These are phyloP conservation scores for Heteractis magnifica DNA, from an alignment of 92 coral and sea anemone genomes.

Conservation along the genomic window DNA sequence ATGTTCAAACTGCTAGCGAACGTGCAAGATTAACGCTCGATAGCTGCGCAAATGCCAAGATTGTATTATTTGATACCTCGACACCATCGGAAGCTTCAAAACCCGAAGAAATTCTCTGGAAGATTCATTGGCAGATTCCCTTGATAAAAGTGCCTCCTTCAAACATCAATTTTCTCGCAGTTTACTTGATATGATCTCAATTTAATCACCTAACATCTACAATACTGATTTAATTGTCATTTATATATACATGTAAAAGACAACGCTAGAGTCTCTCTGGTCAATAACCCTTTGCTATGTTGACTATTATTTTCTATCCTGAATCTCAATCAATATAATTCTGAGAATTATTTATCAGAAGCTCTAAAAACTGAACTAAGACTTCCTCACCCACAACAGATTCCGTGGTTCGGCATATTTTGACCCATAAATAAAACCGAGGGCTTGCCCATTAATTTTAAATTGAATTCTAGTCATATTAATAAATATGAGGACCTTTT, in stretches of 20 bases:
- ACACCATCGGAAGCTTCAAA: background rate
- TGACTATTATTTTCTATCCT: background rate
- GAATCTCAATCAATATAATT: background rate
- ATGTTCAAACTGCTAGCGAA: background rate
- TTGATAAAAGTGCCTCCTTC: background rate
- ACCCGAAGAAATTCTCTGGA: background rate
- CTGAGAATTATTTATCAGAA: background rate
- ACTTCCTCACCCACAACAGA: background rate
- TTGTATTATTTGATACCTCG: background rate
- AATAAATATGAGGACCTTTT: constrained; percentile 2
- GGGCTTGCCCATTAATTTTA: background rate
- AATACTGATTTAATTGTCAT: background rate
- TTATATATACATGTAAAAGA: background rate
- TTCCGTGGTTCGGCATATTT: background rate
- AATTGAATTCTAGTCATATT: background rate
- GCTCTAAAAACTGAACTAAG: background rate
- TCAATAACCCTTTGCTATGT: background rate
- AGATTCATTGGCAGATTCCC: background rate
- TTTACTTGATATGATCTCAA: background rate
- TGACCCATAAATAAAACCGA: background rate
- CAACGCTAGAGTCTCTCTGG: background rate
- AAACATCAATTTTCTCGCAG: background rate
- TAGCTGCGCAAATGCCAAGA: background rate
- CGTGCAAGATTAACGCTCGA: background rate
- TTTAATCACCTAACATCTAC: background rate